phyloP scores from a whole-genome alignment of 2,888 invertebrate species.

The Spodoptera exigua region DNA sequence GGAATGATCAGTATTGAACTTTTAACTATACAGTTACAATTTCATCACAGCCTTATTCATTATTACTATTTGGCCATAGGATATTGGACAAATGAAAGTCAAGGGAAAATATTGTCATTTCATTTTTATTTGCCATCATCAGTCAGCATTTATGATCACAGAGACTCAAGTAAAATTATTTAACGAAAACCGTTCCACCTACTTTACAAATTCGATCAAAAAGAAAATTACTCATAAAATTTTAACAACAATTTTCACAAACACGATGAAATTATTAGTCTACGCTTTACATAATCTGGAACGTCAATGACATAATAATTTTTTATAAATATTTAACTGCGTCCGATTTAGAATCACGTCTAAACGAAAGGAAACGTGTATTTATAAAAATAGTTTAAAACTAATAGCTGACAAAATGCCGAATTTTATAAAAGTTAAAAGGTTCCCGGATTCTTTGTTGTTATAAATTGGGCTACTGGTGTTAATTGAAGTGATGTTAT shows the following conservation, averaged over 20 bases:
- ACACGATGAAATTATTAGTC: conserved; percentile 20
- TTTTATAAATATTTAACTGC: conserved; percentile 17
- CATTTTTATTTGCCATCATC: too few species aligned
- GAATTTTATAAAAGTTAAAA: conserved; percentile 29
- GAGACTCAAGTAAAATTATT: too few species aligned
- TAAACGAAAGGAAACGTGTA: conserved; percentile 14
- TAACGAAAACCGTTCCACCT: too few species aligned
- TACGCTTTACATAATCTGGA: conserved; percentile 10
- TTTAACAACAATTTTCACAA: neutral
- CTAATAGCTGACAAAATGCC: conserved; percentile 29
- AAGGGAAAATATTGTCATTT: too few species aligned
- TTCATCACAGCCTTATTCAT: too few species aligned
- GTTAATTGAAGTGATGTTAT: conserved; percentile 29
- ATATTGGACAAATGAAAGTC: too few species aligned
- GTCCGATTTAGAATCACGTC: conserved; percentile 3
- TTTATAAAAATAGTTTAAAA: conserved; percentile 36
- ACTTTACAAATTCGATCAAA: too few species aligned
- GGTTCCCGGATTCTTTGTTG: conserved; percentile 31
- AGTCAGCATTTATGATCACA: too few species aligned
- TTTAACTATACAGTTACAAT: too few species aligned
- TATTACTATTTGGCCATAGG: too few species aligned
- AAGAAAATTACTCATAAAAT: too few species aligned
- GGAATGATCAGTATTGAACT: too few species aligned
- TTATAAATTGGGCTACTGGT: conserved; percentile 29
- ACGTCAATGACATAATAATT: conserved; percentile 6